A percentile compares a stretch with the other conserved stretches of the same genome.
Evolutionary conservation across 1,140 invertebrate species (phyloP).

Genomic region (Prorops nasuta): DNA sequence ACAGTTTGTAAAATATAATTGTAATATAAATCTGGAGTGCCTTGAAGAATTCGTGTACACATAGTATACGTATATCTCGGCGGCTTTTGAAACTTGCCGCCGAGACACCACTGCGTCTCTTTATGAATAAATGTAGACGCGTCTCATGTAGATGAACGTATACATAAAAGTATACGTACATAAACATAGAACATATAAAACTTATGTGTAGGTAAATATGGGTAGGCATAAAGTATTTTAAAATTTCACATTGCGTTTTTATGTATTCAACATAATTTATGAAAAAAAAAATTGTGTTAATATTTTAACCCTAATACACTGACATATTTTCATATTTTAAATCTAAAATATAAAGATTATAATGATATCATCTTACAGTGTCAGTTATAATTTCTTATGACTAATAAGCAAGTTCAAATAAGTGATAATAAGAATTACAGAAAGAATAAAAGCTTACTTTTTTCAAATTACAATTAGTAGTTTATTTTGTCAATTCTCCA

Average conservation of each 20-base stretch:
- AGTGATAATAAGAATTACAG: too few relatives aligned
- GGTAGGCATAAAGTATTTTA: slow-evolving; percentile 27
- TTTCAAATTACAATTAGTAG: too few relatives aligned
- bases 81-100: too few relatives aligned
- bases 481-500: too few relatives aligned
- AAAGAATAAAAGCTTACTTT: too few relatives aligned
- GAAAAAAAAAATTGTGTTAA: not conserved
- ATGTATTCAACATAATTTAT: slow-evolving; percentile 10
- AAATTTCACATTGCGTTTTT: slow-evolving; percentile 10
- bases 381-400: too few relatives aligned
- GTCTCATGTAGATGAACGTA: slow-evolving; percentile 14
- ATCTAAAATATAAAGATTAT: slow-evolving; percentile 31
- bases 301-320: too few relatives aligned
- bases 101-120: too few relatives aligned
- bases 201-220: slow-evolving; percentile 28
- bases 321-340: slow-evolving; percentile 21
- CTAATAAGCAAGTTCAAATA: too few relatives aligned
- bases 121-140: slow-evolving; percentile 15
- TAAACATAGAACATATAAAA: slow-evolving; percentile 27
- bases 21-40: slow-evolving; percentile 50
- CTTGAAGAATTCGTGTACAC: slow-evolving; percentile 30
- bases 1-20: slow-evolving; percentile 56
- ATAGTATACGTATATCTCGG: slow-evolving; percentile 18
- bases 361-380: too few relatives aligned
- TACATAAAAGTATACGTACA: slow-evolving; percentile 23